Conservation (phyloP, 2,113 vertebrate genomes). For the Nanorana parkeri region DNA sequence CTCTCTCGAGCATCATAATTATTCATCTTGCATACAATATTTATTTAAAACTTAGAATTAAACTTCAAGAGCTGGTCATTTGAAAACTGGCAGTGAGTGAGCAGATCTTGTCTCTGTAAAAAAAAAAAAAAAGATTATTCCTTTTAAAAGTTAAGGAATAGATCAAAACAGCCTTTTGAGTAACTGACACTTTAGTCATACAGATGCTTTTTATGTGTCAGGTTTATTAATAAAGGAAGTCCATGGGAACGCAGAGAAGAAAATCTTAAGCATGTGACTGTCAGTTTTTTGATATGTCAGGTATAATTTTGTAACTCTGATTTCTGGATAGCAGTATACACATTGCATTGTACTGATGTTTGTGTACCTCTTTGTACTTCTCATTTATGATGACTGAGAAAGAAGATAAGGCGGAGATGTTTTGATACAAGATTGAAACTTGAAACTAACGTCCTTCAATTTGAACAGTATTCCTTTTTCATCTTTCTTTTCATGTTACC, state of each 20-base stretch:
- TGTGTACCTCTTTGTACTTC: conserved; percentile 82
- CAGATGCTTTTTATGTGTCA: conserved; percentile 96
- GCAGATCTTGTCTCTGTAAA: conserved; percentile 90
- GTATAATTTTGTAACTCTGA: conserved; percentile 93
- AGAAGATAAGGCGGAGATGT: conserved; percentile 78
- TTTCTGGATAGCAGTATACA: conserved; percentile 88
- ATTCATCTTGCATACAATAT: conserved; percentile 95
- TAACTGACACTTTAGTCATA: conserved; percentile 96
- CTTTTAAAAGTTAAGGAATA: conserved; percentile 93
- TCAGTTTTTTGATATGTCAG: conserved; percentile 92
- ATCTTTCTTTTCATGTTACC: conserved; percentile 86
- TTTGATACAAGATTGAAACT: conserved; percentile 83
- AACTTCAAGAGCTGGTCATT: conserved; percentile 94
- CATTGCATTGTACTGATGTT: conserved; percentile 77
- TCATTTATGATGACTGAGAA: conserved; percentile 78
- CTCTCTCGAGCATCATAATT: conserved; percentile 85
- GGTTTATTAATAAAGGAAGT: conserved; percentile 99
- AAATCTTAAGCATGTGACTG: conserved; percentile 82
- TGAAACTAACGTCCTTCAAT: conserved; percentile 83
- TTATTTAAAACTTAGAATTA: conserved; percentile 92
- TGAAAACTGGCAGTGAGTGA: conserved; percentile 90
- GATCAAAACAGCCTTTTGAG: conserved; percentile 94
- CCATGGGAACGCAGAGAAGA: conserved; percentile 82
- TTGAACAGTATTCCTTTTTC: conserved; percentile 82
- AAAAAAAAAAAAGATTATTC: conserved; percentile 88